Percentiles rank a stretch among this genome's conserved stretches.
Evolutionary conservation across 2,888 invertebrate genomes (phyloP).

Genomic region (Phoenoteleia sp.): DNA sequence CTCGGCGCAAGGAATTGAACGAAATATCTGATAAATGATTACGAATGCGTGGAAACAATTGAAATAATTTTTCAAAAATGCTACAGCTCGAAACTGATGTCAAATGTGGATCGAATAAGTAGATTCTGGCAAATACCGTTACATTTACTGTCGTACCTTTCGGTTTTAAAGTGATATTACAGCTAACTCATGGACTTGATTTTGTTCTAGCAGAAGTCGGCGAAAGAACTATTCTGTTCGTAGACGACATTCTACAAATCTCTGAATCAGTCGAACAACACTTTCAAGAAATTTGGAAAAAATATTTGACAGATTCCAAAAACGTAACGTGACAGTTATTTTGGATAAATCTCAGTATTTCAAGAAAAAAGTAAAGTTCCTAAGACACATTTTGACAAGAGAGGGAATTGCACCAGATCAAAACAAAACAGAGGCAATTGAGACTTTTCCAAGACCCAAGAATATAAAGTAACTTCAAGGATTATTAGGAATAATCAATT

Average conservation of each 20-base stretch:
- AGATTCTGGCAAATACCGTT: not conserved
- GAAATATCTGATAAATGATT: not conserved
- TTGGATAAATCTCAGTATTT: not conserved
- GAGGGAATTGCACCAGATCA: not conserved
- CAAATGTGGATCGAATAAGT: not conserved
- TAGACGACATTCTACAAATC: too few species aligned
- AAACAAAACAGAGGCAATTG: too few species aligned
- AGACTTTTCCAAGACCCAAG: not conserved
- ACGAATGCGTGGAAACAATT: not conserved
- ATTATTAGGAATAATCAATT: not conserved
- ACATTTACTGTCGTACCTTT: too few species aligned
- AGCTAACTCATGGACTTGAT: too few species aligned
- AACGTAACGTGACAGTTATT: not conserved
- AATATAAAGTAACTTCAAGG: not conserved
- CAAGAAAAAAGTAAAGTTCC: not conserved
- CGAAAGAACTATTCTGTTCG: too few species aligned
- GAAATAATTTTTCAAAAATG: not conserved
- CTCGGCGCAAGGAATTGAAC: too few species aligned
- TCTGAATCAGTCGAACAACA: too few species aligned
- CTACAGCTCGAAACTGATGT: not conserved
- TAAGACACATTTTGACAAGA: not conserved
- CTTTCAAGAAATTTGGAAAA: not conserved
- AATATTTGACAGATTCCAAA: not conserved
- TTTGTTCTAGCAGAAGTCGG: too few species aligned
- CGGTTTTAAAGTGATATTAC: too few species aligned